Evolutionary conservation across 1,140 invertebrate species (phyloP), one percentile per base, ranked within the genome.

Genomic region (Drosophila aff.): DNA sequence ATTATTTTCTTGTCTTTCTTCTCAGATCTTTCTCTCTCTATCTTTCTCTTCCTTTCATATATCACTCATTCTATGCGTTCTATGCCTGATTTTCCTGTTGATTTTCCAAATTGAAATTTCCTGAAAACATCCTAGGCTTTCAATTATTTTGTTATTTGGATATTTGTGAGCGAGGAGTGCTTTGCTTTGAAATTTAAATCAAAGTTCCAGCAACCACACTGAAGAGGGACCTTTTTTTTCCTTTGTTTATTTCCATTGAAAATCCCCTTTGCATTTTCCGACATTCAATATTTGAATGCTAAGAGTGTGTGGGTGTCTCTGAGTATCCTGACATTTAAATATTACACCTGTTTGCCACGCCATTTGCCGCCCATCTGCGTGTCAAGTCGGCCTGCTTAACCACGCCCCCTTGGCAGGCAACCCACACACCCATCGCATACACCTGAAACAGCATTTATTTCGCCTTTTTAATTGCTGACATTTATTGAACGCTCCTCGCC

Each of bases 381-480:
- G 52, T 43, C 52, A 65, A 57, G 26, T 15, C n/a, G 26, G 9
- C 13, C 15, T 33, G 36, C 59, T 68, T 67, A 82, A 66, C 59
- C 80, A 83, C 76, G 57, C 64, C 74, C 49, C 47, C 15, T 36
- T 16, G 8, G 26, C 21, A 50, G 2, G 26, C 26, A 31, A 4
- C n/a, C 0, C 16, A 52, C n/a, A 36, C 52, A 21, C 31, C 7
- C 23, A 26, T 43, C 47, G 46, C 41, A 58, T 57, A 44, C 59
- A 55, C 38, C 49, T 73, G 77, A 69, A 63, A 75, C 76, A 81
- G 55, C 81, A 87, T 83, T 80, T 78, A 81, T 81, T 82, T 79
- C 66, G 82, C 78, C 84, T 76, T 90, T 89, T 89, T 89, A 89
- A 89, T 89, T 89, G 84, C 84, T 90, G 84, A 89, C 84, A 89